Conservation (phyloP, 2,888 invertebrate genomes). For the Busseola fusca region DNA sequence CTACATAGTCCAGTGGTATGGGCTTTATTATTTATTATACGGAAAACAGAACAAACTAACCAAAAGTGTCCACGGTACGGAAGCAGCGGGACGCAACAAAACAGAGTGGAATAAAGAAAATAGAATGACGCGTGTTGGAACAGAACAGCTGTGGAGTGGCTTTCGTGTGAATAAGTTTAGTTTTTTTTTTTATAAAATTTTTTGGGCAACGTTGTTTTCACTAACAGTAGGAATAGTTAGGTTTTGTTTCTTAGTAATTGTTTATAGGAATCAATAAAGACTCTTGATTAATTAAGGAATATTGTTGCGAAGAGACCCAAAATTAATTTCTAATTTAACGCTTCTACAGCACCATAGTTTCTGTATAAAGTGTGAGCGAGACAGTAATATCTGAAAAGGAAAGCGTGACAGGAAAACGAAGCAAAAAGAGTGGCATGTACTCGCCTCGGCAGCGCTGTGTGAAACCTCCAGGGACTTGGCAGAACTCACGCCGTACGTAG, state of each 20-base stretch:
- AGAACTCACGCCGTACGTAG: conserved; percentile 62
- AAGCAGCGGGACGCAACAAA: conserved; percentile 86
- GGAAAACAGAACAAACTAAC: conserved; percentile 88
- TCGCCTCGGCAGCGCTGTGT: conserved; percentile 69
- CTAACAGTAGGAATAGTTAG: background rate
- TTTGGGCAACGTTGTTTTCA: conserved; percentile 1
- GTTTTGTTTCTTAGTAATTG: background rate
- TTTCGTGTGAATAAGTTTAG: conserved; percentile 46
- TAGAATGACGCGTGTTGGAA: conserved; percentile 80
- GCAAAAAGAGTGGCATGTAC: conserved; percentile 80
- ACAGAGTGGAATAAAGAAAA: conserved; percentile 84
- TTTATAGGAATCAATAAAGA: background rate
- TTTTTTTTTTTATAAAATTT: conserved; percentile 11
- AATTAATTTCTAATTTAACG: conserved; percentile 27
- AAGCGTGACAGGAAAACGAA: conserved; percentile 81
- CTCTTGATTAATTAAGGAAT: background rate
- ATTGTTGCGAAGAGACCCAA: background rate
- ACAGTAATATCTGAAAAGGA: conserved; percentile 77
- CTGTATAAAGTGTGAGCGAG: conserved; percentile 61
- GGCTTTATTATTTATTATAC: conserved; percentile 87
- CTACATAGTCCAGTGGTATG: conserved; percentile 68
- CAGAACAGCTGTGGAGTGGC: conserved; percentile 71
- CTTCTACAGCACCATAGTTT: conserved; percentile 41
- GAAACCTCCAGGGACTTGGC: conserved; percentile 72
- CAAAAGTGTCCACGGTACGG: conserved; percentile 87